Base-by-base conservation (phyloP, 2,113 vertebrate genomes). In the Vidua chalybeata region DNA sequence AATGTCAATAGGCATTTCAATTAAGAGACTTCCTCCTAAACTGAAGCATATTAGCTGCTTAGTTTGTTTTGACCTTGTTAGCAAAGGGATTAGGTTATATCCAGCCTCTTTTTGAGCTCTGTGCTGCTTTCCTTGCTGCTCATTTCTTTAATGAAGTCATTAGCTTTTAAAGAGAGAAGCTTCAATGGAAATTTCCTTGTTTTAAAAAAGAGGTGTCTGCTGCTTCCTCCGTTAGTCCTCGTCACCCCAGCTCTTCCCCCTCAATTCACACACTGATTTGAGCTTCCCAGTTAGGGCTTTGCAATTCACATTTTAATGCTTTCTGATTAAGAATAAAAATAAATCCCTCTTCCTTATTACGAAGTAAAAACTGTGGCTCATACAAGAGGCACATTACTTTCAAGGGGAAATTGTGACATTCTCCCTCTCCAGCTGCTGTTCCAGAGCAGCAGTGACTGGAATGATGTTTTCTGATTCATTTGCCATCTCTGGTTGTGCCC, bases 1-100 rank as follows among this genome's bases (percentile, higher is more conserved):
- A 96, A 96, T 96, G 96, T 97, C 96, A 97, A 93, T 84, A 78
- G 96, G 90, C 86, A 78, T 94, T 96, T 95, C 94, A 95, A 92
- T 97, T 93, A 89, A 90, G 87, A 17, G 5, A 84, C 93, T 97
- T 97, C 95, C 93, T 75, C 54, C 64, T 72, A 89, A 96, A 89
- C 61, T 68, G 83, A 87, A 79, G 93, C 68, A 24, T 77, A 59
- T 94, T 90, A 75, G 49, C 80, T 94, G 80, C 88, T 81, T 81
- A 68, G 80, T 97, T 95, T 93, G 75, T 71, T 95, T 54, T 92
- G 90, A 94, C 92, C 96, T 96, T 96, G 94, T 89, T 89, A 93
- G 78, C 80, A 84, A 68, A 92, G 86, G 81, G 61, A 46, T 90
- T 64, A 67, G 76, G 83, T 78, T 89, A 16, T 72, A 74, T 67